Conservation (phyloP, 2,113 vertebrate genomes). For the Laticauda laticaudata region DNA sequence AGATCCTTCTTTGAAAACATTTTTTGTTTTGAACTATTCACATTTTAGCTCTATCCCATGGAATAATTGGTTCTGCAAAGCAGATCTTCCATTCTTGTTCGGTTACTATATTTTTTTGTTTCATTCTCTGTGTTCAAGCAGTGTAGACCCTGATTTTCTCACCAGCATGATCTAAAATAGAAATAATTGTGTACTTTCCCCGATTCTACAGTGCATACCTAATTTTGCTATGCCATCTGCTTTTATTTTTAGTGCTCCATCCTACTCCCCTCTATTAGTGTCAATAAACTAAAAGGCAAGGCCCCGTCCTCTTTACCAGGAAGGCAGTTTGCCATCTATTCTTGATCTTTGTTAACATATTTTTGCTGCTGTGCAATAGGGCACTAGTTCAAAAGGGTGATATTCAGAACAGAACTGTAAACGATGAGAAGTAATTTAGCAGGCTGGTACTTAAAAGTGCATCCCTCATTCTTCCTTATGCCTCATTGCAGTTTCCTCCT, state of each 20-base stretch:
- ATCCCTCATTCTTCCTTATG: conserved; percentile 19
- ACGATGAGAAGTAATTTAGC: conserved; percentile 12
- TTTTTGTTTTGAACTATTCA: neutral
- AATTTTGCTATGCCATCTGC: conserved; percentile 28
- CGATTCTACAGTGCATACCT: neutral
- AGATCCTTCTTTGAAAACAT: neutral
- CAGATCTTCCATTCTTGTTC: neutral
- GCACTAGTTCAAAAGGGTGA: conserved; percentile 16
- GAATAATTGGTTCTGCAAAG: neutral
- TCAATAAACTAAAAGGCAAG: conserved; percentile 11
- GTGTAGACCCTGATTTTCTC: conserved; percentile 5
- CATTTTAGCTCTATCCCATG: neutral
- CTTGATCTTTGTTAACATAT: conserved; percentile 40
- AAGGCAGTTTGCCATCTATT: conserved; percentile 21
- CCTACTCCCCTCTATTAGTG: neutral
- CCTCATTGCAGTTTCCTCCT: conserved; percentile 36
- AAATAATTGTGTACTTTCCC: neutral
- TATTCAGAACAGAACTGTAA: conserved; percentile 32
- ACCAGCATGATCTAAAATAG: neutral
- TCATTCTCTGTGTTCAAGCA: neutral
- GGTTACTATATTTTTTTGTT: neutral
- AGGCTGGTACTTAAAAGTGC: conserved; percentile 21
- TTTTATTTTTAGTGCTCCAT: neutral
- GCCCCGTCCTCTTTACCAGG: neutral
- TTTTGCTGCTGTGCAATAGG: conserved; percentile 31